These are phyloP conservation scores for Actias luna DNA, from an alignment of 2,888 invertebrate genomes.

Conservation along the genomic window DNA sequence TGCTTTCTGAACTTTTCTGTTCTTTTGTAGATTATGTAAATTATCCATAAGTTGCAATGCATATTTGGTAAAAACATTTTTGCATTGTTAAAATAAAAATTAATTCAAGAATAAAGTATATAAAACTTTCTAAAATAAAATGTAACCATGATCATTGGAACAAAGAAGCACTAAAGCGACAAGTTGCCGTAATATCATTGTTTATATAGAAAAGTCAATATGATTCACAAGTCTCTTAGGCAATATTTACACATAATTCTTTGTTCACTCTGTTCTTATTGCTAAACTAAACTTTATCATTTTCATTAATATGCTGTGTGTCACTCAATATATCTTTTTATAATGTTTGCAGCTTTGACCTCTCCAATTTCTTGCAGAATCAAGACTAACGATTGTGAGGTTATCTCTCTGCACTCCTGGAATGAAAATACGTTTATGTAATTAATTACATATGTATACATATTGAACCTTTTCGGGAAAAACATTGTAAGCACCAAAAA, in stretches of 20 bases:
- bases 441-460: no score
- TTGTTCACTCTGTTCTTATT: background rate
- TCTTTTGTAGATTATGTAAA: no score
- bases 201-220: background rate
- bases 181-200: background rate
- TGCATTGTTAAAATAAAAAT: no score
- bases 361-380: slow-evolving; percentile 62
- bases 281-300: no score
- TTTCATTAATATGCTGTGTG: background rate
- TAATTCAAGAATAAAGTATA: no score
- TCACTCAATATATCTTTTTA: slow-evolving; percentile 42
- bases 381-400: slow-evolving; percentile 52
- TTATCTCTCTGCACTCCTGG: slow-evolving; percentile 54
- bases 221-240: background rate
- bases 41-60: no score
- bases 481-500: background rate
- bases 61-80: background rate
- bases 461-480: no score
- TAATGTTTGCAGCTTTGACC: slow-evolving; percentile 48
- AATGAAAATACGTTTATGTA: slow-evolving; percentile 20
- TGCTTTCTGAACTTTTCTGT: no score
- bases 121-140: no score
- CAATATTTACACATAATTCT: background rate
- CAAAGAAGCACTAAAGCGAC: no score
- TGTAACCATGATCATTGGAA: no score